Evolutionary conservation across 2,888 invertebrate species (phyloP), one percentile per base, ranked within the genome.

Genomic region (Pyralis farinalis): DNA sequence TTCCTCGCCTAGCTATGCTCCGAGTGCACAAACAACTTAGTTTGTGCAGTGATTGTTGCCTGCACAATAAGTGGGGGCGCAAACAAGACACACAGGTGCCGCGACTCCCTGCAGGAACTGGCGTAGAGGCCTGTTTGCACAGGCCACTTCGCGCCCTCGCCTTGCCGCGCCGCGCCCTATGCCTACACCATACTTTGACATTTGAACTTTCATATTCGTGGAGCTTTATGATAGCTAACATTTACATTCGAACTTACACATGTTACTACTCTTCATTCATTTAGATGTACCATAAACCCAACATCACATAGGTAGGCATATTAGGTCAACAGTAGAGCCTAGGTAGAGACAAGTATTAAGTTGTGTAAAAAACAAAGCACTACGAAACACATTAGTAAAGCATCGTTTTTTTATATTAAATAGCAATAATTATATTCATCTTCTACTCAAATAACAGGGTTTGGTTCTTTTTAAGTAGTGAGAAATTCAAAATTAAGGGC

Each of bases 41-140:
- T 85, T 73, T 82, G 80, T 82, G 67, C 68, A 75, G 66, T 71
- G 71, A 63, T 86, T 86, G 66, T 71, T 71, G 71, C 82, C 63
- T 63, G 64, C 61, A 61, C 54, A 67, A 70, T 85, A 87, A 87
- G 79, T 86, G 77, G 73, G 73, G 76, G 68, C 65, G 78, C 79
- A 87, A 83, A 87, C 84, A 87, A 37, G 36, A 47, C 56, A 58
- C 78, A 79, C 81, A 81, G 81, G 79, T 77, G 82, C 82, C 81
- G 80, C 70, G 64, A 59, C 57, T 64, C 54, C 65, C 48, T 51
- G 33, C 38, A 38, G 38, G 39, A 33, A 28, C 39, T 25, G 10
- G 16, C 36, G 11, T 71, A 7, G 25, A 25, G 25, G 76, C 74
- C 71, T 79, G 73, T 84, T 77, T 82, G 74, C 53, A 59, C 58